Base-by-base conservation (phyloP, 2,797 vertebrate genomes). In the Loris lydekkerianus region DNA sequence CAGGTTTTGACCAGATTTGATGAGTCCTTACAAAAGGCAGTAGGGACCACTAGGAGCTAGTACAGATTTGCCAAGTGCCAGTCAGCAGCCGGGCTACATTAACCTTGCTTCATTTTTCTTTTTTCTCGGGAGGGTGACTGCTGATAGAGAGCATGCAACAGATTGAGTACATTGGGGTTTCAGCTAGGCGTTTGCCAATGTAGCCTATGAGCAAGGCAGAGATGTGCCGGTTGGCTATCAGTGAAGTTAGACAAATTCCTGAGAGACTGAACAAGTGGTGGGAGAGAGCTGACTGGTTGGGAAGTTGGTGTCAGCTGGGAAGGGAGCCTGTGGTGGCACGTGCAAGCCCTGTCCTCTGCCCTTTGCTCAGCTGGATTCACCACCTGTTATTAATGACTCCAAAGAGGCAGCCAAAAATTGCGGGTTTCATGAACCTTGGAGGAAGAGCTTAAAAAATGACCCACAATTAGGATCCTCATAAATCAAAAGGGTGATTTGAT, bases 401-500 rank as follows among this genome's bases (percentile, higher is more conserved):
- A 49, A 23, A 7, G 56, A 61, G 70, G 78, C 69, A 31, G 83
- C 89, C 91, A 27, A 73, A 53, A 53, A 65, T 80, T 10, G 5
- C 46, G 37, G 93, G 75, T 77, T 85, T 70, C 25, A 0, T n/a
- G 58, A 67, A 78, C 63, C 75, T 89, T 7, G 25, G 92, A 93
- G 88, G 95, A 69, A 85, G 53, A 84, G 46, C 72, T 86, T 89
- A 40, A 40, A 73, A 72, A 85, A 85, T 81, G 92, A 86, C 81
- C 81, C 85, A 67, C 70, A 89, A 65, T 91, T 75, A 88, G n/a
- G 83, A 76, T 37, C 34, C 23, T 91, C 40, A 69, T 84, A 86
- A 40, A 89, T 93, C 82, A 53, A 58, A 72, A 94, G 83, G 40
- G 69, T 60, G 40, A 65, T 86, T 40, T 46, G 83, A 40, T 46